Percentiles rank a stretch among this genome's conserved stretches.
Conservation (phyloP, 2,888 invertebrate species). For the Thera obeliscata region DNA sequence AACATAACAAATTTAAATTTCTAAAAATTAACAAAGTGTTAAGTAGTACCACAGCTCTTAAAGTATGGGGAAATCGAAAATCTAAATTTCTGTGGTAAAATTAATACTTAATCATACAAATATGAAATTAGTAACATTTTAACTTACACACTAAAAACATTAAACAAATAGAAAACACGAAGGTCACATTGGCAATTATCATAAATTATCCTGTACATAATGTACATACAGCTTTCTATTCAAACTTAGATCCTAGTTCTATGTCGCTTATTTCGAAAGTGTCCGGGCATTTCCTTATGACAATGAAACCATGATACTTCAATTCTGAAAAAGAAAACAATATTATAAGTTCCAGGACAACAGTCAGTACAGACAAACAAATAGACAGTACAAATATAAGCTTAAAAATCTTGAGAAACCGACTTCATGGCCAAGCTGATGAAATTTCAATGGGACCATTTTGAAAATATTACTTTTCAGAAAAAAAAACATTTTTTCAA, state of each 20-base stretch:
- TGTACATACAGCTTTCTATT: constrained; percentile 25
- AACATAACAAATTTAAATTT: constrained; percentile 12
- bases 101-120: not conserved
- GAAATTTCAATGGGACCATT: no score
- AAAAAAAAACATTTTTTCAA: no score
- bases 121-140: constrained; percentile 27
- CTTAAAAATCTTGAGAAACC: no score
- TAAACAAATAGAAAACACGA: not conserved
- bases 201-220: constrained; percentile 21
- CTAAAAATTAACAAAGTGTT: not conserved
- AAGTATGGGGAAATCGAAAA: no score
- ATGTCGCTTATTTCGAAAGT: constrained; percentile 65
- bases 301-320: constrained; percentile 67
- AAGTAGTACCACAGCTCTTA: no score
- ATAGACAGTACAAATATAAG: no score
- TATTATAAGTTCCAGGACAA: not conserved
- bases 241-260: constrained; percentile 56
- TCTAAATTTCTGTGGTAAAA: no score
- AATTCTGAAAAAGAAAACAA: constrained; percentile 60
- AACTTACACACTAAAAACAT: constrained; percentile 21
- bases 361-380: no score
- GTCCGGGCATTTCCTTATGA: constrained; percentile 55
- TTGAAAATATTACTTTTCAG: no score
- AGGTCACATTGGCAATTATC: not conserved
- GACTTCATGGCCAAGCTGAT: no score